Conservation (phyloP, 2,113 vertebrate species). For the Cyrtonyx montezumae region DNA sequence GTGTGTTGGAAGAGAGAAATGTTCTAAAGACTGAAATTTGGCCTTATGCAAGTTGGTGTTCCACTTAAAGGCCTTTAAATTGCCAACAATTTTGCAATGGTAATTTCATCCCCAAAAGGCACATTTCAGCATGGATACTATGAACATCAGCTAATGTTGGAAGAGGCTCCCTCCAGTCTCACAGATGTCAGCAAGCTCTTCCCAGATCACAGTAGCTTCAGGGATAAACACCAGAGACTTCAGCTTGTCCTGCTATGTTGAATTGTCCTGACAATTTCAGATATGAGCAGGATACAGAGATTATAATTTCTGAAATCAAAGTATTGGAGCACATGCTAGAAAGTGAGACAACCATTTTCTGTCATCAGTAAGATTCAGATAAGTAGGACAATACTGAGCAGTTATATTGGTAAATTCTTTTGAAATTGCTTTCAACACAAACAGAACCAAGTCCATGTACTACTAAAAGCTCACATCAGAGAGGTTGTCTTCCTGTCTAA, state of each 20-base stretch:
- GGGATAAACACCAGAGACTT: slow-evolving; percentile 49
- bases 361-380: not conserved
- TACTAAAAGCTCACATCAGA: not conserved
- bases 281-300: not conserved
- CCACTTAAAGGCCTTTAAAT: not conserved
- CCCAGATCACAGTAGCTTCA: slow-evolving; percentile 27
- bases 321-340: not conserved
- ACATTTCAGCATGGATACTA: not conserved
- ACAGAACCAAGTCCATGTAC: not conserved
- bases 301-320: not conserved
- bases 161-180: slow-evolving; percentile 21
- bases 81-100: not conserved
- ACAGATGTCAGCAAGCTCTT: slow-evolving; percentile 22
- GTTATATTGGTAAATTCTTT: not conserved
- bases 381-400: not conserved
- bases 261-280: not conserved
- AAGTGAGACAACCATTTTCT: not conserved
- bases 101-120: not conserved
- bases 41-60: not conserved
- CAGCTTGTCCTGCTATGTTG: not conserved
- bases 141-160: not conserved
- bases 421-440: not conserved
- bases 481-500: not conserved
- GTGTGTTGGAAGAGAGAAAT: not conserved
- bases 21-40: not conserved